Evolutionary conservation across 2,888 invertebrate species (phyloP).

Genomic region (Oscheius sp.): DNA sequence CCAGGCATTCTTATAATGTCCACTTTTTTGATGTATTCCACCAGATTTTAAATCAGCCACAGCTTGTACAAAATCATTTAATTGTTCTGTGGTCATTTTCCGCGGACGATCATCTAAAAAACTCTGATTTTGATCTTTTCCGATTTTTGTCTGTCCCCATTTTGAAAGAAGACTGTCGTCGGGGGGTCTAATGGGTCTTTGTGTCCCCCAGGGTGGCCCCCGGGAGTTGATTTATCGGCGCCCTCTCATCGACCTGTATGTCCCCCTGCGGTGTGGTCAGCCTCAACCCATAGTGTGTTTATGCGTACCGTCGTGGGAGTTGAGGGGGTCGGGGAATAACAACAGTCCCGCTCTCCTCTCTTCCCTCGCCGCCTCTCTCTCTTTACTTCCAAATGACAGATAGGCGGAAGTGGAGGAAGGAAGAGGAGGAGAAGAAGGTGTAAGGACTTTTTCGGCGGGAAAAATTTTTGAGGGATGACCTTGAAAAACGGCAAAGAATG

Average conservation of each 20-base stretch:
- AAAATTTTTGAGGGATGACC: too few species aligned
- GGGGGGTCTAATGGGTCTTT: not conserved
- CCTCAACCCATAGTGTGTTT: too few species aligned
- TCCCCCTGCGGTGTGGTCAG: too few species aligned
- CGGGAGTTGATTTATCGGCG: not conserved
- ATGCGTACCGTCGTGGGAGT: too few species aligned
- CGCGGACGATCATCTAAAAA: slow-evolving; percentile 31
- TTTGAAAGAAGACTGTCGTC: not conserved
- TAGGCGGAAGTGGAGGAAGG: too few species aligned
- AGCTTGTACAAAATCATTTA: slow-evolving; percentile 28
- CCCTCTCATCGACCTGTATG: not conserved
- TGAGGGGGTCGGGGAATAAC: too few species aligned
- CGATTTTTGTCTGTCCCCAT: not conserved
- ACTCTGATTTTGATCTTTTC: not conserved
- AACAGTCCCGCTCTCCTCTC: too few species aligned
- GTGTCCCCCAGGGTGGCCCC: not conserved
- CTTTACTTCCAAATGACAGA: too few species aligned
- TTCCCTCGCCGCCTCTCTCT: too few species aligned
- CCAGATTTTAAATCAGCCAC: slow-evolving; percentile 27
- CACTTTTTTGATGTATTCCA: slow-evolving; percentile 27
- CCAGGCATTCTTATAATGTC: slow-evolving; percentile 32
- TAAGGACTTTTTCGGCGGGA: too few species aligned
- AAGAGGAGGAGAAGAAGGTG: too few species aligned
- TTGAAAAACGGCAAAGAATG: too few species aligned
- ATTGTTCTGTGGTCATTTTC: slow-evolving; percentile 31